Conservation (phyloP, 1,140 invertebrate species). For the Megalopta genalis region DNA sequence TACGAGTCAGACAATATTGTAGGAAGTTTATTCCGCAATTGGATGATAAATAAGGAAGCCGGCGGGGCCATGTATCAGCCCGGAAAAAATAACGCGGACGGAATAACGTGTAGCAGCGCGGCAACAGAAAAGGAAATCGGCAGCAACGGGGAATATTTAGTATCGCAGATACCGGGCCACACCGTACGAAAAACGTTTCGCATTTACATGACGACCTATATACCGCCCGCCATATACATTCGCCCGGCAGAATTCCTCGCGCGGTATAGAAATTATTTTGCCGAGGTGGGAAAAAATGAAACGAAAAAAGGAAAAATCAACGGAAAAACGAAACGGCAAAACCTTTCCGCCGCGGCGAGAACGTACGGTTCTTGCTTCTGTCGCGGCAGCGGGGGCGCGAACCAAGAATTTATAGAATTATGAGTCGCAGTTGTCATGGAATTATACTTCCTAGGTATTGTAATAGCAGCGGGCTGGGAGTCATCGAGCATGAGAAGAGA, state of each 20-base stretch:
- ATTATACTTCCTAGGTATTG: constrained; percentile 48
- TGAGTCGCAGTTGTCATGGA: constrained; percentile 40
- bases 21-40: background rate
- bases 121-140: background rate
- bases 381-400: background rate
- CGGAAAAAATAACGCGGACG: background rate
- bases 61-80: background rate
- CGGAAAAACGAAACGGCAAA: background rate
- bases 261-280: constrained; percentile 5
- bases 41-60: background rate
- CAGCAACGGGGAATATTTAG: constrained; percentile 4
- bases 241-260: background rate
- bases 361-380: background rate
- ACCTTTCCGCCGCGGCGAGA: background rate
- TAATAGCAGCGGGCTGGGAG: constrained; percentile 1
- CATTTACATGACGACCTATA: constrained; percentile 21
- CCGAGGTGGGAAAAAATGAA: background rate
- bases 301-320: constrained; percentile 10
- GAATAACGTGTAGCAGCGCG: background rate
- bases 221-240: background rate
- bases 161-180: background rate
- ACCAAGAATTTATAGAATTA: constrained; percentile 13
- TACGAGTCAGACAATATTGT: no score
- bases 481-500: no score
- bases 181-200: constrained; percentile 14